Conservation (phyloP, 2,113 vertebrate species). For the Chascanopsetta lugubris region DNA sequence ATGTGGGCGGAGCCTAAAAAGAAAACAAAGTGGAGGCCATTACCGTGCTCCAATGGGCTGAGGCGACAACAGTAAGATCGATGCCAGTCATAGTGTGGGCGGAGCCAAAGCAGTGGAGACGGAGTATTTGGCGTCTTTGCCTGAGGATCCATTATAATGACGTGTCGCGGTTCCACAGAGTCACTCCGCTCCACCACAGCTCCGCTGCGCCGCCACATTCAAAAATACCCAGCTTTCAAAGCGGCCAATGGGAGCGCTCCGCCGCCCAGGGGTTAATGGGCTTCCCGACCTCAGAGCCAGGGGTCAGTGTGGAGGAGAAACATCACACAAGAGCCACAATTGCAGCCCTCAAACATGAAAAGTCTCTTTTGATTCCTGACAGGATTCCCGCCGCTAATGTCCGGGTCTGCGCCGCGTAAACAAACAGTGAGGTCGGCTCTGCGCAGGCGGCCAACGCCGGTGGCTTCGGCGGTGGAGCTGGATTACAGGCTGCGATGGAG, state of each 20-base stretch:
- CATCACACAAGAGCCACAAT: slow-evolving; percentile 84
- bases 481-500: slow-evolving; percentile 79
- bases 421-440: slow-evolving; percentile 75
- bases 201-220: slow-evolving; percentile 62
- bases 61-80: no score
- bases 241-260: slow-evolving; percentile 63
- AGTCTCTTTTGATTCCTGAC: slow-evolving; percentile 83
- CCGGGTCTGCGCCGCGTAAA: slow-evolving; percentile 77
- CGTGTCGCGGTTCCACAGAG: slow-evolving; percentile 64
- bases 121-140: slow-evolving; percentile 63
- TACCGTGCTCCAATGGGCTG: no score
- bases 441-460: slow-evolving; percentile 69
- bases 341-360: slow-evolving; percentile 83
- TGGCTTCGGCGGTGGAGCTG: slow-evolving; percentile 78
- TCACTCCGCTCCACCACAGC: slow-evolving; percentile 66
- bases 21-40: no score
- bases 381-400: slow-evolving; percentile 80
- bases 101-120: no score
- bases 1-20: no score
- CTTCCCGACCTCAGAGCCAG: slow-evolving; percentile 73
- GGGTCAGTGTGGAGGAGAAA: slow-evolving; percentile 79
- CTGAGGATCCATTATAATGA: slow-evolving; percentile 75
- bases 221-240: slow-evolving; percentile 66
- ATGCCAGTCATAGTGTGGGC: no score
- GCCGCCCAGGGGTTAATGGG: slow-evolving; percentile 70